Conservation (phyloP, 2,888 invertebrate genomes). For the Leucania comma region DNA sequence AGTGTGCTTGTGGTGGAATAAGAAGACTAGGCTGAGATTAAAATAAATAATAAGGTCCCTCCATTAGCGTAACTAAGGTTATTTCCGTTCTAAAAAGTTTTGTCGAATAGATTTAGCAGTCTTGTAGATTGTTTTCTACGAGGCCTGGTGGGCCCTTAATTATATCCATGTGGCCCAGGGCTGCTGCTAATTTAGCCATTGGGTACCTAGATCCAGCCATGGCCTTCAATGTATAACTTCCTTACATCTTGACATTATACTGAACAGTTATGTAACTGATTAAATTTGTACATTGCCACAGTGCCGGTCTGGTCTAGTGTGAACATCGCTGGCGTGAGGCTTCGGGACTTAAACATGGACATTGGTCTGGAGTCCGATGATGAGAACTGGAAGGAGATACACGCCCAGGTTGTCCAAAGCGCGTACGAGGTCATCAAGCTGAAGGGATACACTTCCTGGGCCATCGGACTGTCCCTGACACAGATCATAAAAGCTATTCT, state of each 20-base stretch:
- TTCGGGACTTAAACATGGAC: constrained; percentile 94
- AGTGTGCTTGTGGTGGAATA: too few relatives aligned
- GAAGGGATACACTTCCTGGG: constrained; percentile 98
- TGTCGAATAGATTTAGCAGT: too few relatives aligned
- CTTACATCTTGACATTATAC: background rate
- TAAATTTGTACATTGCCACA: constrained; percentile 72
- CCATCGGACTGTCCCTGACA: constrained; percentile 95
- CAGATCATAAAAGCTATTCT: constrained; percentile 93
- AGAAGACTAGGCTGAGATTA: too few relatives aligned
- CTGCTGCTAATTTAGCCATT: too few relatives aligned
- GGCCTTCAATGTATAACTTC: too few relatives aligned
- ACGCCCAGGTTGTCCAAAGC: constrained; percentile 95
- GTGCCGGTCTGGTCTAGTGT: constrained; percentile 98
- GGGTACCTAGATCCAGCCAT: too few relatives aligned
- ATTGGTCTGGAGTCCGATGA: constrained; percentile 94
- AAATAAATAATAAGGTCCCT: too few relatives aligned
- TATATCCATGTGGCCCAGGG: too few relatives aligned
- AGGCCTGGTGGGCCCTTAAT: too few relatives aligned
- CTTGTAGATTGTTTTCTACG: too few relatives aligned
- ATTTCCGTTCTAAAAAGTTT: too few relatives aligned
- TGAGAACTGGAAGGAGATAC: constrained; percentile 95
- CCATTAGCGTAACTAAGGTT: background rate
- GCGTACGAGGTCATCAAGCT: constrained; percentile 97
- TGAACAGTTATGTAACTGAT: background rate
- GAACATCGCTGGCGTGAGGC: constrained; percentile 96